Base-by-base conservation (phyloP, 2,797 vertebrate species). In the Mormyrus proboscirostris region DNA sequence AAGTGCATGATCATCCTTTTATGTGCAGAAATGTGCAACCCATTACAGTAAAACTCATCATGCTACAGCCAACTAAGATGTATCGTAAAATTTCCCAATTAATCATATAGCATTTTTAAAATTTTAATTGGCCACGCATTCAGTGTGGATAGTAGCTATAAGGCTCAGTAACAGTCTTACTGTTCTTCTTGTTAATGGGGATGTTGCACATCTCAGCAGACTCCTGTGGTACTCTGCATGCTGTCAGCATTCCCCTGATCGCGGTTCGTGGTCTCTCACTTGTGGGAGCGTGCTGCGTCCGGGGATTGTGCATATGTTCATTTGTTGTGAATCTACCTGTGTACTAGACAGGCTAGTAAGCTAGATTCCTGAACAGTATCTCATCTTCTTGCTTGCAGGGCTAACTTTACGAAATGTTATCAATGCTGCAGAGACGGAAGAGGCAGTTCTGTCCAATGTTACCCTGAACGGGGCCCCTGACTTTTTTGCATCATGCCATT, bases 311-410 rank as follows among this genome's bases (percentile, higher is more conserved):
- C 79, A 88, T n/a, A 73, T 8, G 22, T 85, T 82, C 90, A 84
- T 92, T 82, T 94, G 92, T 94, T 94, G 92, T 94, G 90, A 95
- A 93, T 49, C 47, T 49, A 84, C 82, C 82, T 92, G 93, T 96
- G 93, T 95, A 88, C 94, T 94, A 97, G 97, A 93, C 93, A 97
- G 97, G 97, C 94, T 95, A 97, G 97, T 90, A 94, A 97, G 96
- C 95, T 93, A 97, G 97, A 91, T 96, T 95, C 95, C 94, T 97
- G 96, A 98, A 98, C 96, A 94, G 97, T 97, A 93, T 99, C 96
- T 98, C 97, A 89, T 99, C 97, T 99, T 99, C 97, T 99, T 98
- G 97, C 98, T 99, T 99, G 95, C 98, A 99, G 98, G 98, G 98
- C 98, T 99, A 99, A 99, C 97, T 97, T 97, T 97, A 98, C 96